These are phyloP conservation scores for Thera obeliscata DNA, from an alignment of 2,888 invertebrate species.

Conservation along the genomic window DNA sequence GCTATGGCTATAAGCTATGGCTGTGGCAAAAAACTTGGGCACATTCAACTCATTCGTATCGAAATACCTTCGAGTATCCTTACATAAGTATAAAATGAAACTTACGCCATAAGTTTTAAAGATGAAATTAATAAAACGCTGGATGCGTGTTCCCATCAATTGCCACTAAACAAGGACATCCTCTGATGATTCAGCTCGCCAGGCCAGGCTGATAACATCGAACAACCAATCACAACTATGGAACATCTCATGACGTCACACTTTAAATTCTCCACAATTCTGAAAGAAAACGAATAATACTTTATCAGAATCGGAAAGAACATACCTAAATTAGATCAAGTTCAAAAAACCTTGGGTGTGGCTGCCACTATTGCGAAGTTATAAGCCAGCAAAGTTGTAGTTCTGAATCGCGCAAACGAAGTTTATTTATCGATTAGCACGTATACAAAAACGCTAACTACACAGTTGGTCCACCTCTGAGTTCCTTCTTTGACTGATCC, in stretches of 20 bases:
- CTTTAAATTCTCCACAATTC: slow-evolving; percentile 1
- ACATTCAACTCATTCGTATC: background rate
- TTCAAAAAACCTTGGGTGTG: background rate
- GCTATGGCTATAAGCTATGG: background rate
- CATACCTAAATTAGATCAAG: background rate
- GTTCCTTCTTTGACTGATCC: slow-evolving; percentile 34
- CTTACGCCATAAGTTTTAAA: background rate
- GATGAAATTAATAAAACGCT: background rate
- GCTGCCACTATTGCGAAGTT: background rate
- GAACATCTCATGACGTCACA: slow-evolving; percentile 14
- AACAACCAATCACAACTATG: slow-evolving; percentile 23
- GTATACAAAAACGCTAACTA: background rate
- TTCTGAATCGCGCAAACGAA: slow-evolving; percentile 24
- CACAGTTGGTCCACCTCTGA: slow-evolving; percentile 34
- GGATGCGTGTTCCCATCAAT: background rate
- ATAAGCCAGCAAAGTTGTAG: slow-evolving; percentile 7
- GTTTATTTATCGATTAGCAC: slow-evolving; percentile 9
- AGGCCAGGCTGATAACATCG: background rate
- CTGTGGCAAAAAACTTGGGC: background rate
- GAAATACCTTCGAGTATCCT: too few species aligned
- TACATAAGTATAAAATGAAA: background rate
- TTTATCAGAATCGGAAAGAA: background rate
- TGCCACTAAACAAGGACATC: slow-evolving; percentile 1
- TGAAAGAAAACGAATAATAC: slow-evolving; percentile 13
- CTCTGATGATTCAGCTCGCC: background rate